A percentile compares a stretch with the other conserved stretches of the same genome.
These are phyloP conservation scores for Entomobrya proxima DNA, from an alignment of 2,888 invertebrate genomes.

Conservation along the genomic window DNA sequence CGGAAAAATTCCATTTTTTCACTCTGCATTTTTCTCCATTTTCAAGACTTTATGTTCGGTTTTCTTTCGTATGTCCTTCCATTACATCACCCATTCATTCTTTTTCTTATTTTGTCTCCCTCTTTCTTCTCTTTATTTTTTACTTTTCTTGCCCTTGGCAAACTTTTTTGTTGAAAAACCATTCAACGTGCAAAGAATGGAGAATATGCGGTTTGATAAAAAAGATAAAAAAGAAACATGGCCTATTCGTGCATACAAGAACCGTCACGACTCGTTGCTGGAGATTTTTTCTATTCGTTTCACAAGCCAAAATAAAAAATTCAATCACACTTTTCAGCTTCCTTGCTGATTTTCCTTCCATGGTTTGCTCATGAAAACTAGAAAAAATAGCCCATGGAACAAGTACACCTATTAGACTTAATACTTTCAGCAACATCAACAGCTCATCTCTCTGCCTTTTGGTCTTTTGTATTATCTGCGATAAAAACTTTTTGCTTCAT, in stretches of 20 bases:
- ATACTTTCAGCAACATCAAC: slow-evolving; percentile 14
- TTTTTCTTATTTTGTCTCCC: neutral
- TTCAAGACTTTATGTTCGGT: neutral
- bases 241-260: neutral
- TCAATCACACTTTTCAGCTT: neutral
- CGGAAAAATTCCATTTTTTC: slow-evolving; percentile 14
- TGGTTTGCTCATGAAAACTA: neutral
- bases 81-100: neutral
- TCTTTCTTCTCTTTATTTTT: neutral
- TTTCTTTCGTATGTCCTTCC: neutral
- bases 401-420: neutral
- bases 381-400: neutral
- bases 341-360: neutral
- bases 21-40: neutral
- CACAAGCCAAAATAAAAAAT: neutral
- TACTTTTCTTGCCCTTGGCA: slow-evolving; percentile 31
- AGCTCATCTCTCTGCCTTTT: neutral
- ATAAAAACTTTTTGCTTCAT: neutral
- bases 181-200: neutral
- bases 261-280: neutral
- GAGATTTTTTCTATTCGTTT: neutral
- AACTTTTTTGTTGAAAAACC: neutral
- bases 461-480: neutral
- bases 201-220: neutral
- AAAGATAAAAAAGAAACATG: neutral